A percentile compares a stretch with the other conserved stretches of the same genome.
These are phyloP conservation scores for Nephrotoma guestfalica DNA, from an alignment of 2,888 invertebrate genomes.

Conservation along the genomic window DNA sequence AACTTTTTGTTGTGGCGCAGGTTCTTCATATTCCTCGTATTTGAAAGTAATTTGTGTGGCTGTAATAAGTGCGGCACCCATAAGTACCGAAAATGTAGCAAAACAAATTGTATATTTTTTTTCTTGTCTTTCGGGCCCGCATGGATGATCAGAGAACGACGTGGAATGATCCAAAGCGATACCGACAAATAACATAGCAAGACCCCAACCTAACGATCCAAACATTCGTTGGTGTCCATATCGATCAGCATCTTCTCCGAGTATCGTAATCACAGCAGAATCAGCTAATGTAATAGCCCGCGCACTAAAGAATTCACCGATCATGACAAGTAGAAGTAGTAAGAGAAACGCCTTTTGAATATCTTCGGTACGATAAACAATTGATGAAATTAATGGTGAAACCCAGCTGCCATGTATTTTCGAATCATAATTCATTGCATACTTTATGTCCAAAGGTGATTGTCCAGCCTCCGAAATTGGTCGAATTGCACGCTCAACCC, in stretches of 20 bases:
- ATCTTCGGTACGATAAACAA: slow-evolving; percentile 75
- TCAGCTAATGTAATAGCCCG: slow-evolving; percentile 92
- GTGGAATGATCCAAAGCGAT: slow-evolving; percentile 94
- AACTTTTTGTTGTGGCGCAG: slow-evolving; percentile 25
- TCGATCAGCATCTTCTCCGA: slow-evolving; percentile 77
- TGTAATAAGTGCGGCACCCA: slow-evolving; percentile 86
- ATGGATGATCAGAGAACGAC: slow-evolving; percentile 86
- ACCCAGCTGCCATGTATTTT: slow-evolving; percentile 60
- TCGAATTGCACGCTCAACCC: slow-evolving; percentile 21
- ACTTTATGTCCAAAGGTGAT: slow-evolving; percentile 61
- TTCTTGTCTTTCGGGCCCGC: slow-evolving; percentile 76
- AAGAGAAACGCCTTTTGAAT: slow-evolving; percentile 95
- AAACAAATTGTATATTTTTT: slow-evolving; percentile 99
- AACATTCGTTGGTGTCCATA: slow-evolving; percentile 98
- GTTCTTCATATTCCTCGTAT: slow-evolving; percentile 30
- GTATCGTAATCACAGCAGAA: slow-evolving; percentile 74
- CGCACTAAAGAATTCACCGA: slow-evolving; percentile 96
- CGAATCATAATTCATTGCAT: slow-evolving; percentile 61
- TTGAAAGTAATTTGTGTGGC: slow-evolving; percentile 67
- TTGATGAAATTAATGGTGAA: slow-evolving; percentile 81
- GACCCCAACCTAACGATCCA: slow-evolving; percentile 93
- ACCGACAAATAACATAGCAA: slow-evolving; percentile 93
- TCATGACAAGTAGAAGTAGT: slow-evolving; percentile 76
- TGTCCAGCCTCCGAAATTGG: slow-evolving; percentile 36
- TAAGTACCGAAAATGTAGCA: slow-evolving; percentile 90